A percentile compares a stretch with the other conserved stretches of the same genome.
Evolutionary conservation across 2,113 vertebrate species (phyloP).

Genomic region (Macheiramphus alcinus): DNA sequence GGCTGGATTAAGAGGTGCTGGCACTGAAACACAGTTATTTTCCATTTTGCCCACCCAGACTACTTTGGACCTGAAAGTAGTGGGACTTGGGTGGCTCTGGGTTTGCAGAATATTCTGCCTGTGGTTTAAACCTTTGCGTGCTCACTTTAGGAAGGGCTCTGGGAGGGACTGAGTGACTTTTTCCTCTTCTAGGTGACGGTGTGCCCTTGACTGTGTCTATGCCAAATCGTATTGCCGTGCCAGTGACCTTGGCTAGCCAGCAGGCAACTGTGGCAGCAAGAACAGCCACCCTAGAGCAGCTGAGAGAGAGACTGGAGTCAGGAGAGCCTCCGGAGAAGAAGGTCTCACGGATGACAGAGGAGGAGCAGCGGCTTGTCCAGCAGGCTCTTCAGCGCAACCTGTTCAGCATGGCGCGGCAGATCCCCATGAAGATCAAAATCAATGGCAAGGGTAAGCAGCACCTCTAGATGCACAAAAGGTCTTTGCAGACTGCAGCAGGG

Average conservation of each 20-base stretch:
- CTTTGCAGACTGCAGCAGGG: background rate
- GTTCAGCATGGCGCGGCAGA: constrained; percentile 87
- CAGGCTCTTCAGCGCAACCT: constrained; percentile 94
- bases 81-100: background rate
- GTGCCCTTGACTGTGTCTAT: constrained; percentile 72
- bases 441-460: constrained; percentile 82
- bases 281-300: constrained; percentile 85
- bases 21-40: background rate
- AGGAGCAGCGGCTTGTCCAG: constrained; percentile 93
- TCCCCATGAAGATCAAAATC: constrained; percentile 88
- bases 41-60: background rate
- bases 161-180: background rate
- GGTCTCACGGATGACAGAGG: constrained; percentile 79
- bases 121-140: background rate
- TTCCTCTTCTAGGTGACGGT: constrained; percentile 57
- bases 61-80: background rate
- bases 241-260: constrained; percentile 78
- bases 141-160: background rate
- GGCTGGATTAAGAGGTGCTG: background rate
- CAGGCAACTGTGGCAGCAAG: constrained; percentile 75
- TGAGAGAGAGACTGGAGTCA: constrained; percentile 86
- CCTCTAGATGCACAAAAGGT: rapidly evolving
- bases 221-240: constrained; percentile 81
- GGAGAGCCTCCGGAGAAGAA: constrained; percentile 88
- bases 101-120: background rate